These are phyloP conservation scores for Branchellion lobata DNA, from an alignment of 2,888 invertebrate genomes.

Conservation along the genomic window DNA sequence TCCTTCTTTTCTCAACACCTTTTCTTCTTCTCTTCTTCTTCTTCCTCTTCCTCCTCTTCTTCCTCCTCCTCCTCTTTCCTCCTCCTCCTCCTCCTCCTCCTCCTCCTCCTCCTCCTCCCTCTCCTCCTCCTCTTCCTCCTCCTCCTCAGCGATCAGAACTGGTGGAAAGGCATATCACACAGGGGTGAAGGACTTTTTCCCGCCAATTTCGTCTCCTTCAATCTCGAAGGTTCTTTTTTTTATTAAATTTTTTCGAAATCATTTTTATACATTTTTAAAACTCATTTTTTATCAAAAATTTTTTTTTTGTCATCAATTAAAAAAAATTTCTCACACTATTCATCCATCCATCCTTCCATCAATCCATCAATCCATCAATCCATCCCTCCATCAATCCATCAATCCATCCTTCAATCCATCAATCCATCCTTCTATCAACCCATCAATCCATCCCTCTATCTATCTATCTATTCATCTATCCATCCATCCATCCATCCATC, in stretches of 20 bases:
- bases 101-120: background rate
- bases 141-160: conserved; percentile 75
- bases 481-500: no score
- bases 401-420: no score
- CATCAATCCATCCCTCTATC: no score
- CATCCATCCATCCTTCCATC: no score
- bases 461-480: no score
- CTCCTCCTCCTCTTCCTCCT: background rate
- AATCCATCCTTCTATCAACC: no score
- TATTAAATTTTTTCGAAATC: background rate
- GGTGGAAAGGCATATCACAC: conserved; percentile 97
- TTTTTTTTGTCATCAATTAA: no score
- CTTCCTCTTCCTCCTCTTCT: background rate
- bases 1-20: background rate
- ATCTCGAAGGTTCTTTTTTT: conserved; percentile 68
- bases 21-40: background rate
- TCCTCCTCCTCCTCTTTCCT: background rate
- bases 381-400: no score
- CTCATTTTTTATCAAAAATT: no score
- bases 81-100: conserved; percentile 4
- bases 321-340: no score
- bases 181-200: conserved; percentile 94
- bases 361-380: no score
- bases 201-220: conserved; percentile 91
- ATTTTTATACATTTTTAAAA: background rate